Conservation (phyloP, 2,113 vertebrate species). For the Pomatorhinus ruficollis region DNA sequence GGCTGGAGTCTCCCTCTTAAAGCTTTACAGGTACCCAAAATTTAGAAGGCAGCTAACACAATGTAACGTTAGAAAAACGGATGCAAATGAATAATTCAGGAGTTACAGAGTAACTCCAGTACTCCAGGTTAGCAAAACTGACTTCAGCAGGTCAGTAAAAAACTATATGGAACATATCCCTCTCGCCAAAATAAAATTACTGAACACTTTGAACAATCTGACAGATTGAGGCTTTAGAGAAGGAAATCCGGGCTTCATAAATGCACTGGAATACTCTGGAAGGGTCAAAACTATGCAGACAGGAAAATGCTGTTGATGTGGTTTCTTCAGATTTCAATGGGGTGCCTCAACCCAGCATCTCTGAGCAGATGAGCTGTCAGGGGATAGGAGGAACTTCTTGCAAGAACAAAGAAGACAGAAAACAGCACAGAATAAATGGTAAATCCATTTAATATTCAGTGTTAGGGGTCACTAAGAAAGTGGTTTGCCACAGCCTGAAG, state of each 20-base stretch:
- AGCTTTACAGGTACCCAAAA: not conserved
- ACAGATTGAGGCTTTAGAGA: not conserved
- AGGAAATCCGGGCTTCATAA: not conserved
- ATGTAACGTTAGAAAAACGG: not conserved
- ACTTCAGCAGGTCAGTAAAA: not conserved
- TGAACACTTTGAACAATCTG: not conserved
- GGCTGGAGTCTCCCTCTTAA: not conserved
- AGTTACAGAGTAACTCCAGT: not conserved
- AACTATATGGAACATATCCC: not conserved
- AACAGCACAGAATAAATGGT: not conserved
- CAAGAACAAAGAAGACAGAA: not conserved
- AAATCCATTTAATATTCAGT: not conserved
- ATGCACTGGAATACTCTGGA: not conserved
- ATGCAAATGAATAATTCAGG: not conserved
- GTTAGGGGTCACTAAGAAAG: not conserved
- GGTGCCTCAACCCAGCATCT: accelerated
- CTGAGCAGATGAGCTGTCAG: not conserved
- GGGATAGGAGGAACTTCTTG: not conserved
- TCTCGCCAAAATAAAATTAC: not conserved
- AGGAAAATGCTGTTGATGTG: not conserved
- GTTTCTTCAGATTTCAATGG: not conserved
- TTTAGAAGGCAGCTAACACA: not conserved
- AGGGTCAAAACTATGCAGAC: not conserved
- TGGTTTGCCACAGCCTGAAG: not conserved
- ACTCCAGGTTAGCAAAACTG: not conserved